Evolutionary conservation across 1,140 invertebrate genomes (phyloP), one percentile per base, ranked within the genome.

Genomic region (Drosophila sturtevanti): DNA sequence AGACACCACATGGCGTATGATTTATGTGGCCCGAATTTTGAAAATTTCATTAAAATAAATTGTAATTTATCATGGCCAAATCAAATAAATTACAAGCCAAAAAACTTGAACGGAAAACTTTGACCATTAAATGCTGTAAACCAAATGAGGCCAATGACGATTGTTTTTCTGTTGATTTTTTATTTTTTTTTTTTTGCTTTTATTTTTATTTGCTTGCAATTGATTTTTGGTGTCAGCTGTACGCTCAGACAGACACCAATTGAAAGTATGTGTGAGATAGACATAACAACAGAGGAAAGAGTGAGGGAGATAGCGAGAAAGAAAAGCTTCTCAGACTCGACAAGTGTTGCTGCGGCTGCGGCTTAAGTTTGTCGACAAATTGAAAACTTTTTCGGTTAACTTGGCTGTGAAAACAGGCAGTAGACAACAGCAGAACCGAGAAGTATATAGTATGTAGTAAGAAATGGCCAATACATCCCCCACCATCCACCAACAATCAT

Each of bases 161-260:
- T 71, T 74, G 44, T 63, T 60, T 60, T 66, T 55, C 41, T 59
- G 9, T 56, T 73, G 65, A 54, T 52, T 58, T 31, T 58, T 64
- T 52, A n/a, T 64, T 58, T 60, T 37, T 10, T 35, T 4, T 52
- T 27, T 37, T 22, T 34, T 1, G 9, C 27, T 76, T 21, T 78
- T 86, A 51, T 75, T 85, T 74, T 81, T 70, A 78, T 71, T 78
- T 77, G 69, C 41, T 41, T 82, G 82, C 82, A 86, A 86, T 87
- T 86, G 82, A 86, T 86, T 86, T 86, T 87, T 66, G 79, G 84
- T 89, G 82, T 82, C 82, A 86, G 82, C 84, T 86, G 82, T 79
- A 82, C 65, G 61, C 54, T 55, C 63, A 67, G 78, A 64, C 68
- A 37, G 51, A 67, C 59, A 48, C 16, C 38, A 48, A 48, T 18